Evolutionary conservation across 2,888 invertebrate species (phyloP), one percentile per base, ranked within the genome.

Genomic region (Clunio marinus): DNA sequence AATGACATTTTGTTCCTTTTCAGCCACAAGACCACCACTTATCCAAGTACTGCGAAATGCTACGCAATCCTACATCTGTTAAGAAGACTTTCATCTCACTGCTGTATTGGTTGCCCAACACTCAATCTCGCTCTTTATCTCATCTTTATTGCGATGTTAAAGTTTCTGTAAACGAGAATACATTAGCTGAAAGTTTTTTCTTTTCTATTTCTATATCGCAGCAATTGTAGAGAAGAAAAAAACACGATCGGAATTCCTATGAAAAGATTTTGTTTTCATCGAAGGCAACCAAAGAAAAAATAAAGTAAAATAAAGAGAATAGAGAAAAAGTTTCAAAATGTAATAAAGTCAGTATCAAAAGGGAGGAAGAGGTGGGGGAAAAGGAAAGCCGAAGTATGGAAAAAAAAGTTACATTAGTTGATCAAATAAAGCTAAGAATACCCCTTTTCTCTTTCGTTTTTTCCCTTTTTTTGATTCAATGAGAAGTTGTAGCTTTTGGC

Each of bases 401-500:
- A 20, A 8, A 32, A 35, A 55, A 66, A 55, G 55, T 35, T 66
- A 55, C 51, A 55, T 66, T 32, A 66, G 24, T 55, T 66, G 66
- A 66, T 66, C 66, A 66, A 66, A 66, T 46, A 66, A 3, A 7
- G 20, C 35, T 63, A 25, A 35, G 17, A 59, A 22, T 15, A 66
- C 51, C 66, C 66, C 65, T 32, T 66, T 66, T 66, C 8, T 27
- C 10, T 4, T 58, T 10, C 17, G 17, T 28, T n/a, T n/a, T n/a
- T n/a, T n/a, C n/a, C n/a, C n/a, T n/a, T n/a, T n/a, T n/a, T n/a
- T 58, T 63, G 45, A 63, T 63, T 63, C 55, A 66, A 55, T 51
- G n/a, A 66, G 32, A 35, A 66, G 66, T 66, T 66, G 35, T 55
- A 15, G 66, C 66, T 55, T 51, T 2, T 66, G 55, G 66, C 66